Evolutionary conservation across 2,113 vertebrate species (phyloP), one percentile per base, ranked within the genome.

Genomic region (Syngnathus floridae): DNA sequence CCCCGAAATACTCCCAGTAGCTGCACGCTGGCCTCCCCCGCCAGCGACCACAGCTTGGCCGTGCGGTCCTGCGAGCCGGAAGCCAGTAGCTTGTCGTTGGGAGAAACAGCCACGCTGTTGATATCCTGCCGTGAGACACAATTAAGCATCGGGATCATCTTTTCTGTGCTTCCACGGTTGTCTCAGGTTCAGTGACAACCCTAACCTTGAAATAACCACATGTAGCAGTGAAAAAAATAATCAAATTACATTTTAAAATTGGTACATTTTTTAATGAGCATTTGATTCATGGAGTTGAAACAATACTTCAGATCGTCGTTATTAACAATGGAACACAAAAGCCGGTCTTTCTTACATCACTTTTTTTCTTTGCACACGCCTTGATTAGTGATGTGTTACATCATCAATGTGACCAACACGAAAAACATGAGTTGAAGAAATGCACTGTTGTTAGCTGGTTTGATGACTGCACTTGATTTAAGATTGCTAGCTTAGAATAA

Each of bases 61-160:
- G 92, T 94, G 21, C 92, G 89, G 76, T 99, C 97, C 90, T 99
- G 96, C 0, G 96, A 98, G 67, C 94, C 95, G 0, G 95, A 95
- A 7, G 93, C 97, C 54, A 99, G 66, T 78, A 99, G 91, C 75
- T 93, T 95, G 90, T 99, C 94, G 0, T 99, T 98, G 4, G 97
- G 97, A 3, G 97, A 94, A 10, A 99, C 74, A 0, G 93, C 88
- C 60, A 99, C 88, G 0, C 95, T 96, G 90, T 99, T 99, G 19
- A 99, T 84, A 56, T 99, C 96, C 97, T 98, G 62, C 12, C 52
- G n/a, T 3, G 36, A 64, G 43, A 17, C 22, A 48, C 14, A 63
- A 59, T n/a, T n/a, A 38, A 11, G 21, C 13, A 45, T 61, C 41
- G 43, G 4, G 40, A 41, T 41, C 9, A 9, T 41, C 40, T 41